These are phyloP conservation scores for Pelecanus crispus DNA, from an alignment of 2,113 vertebrate genomes.

Conservation along the genomic window DNA sequence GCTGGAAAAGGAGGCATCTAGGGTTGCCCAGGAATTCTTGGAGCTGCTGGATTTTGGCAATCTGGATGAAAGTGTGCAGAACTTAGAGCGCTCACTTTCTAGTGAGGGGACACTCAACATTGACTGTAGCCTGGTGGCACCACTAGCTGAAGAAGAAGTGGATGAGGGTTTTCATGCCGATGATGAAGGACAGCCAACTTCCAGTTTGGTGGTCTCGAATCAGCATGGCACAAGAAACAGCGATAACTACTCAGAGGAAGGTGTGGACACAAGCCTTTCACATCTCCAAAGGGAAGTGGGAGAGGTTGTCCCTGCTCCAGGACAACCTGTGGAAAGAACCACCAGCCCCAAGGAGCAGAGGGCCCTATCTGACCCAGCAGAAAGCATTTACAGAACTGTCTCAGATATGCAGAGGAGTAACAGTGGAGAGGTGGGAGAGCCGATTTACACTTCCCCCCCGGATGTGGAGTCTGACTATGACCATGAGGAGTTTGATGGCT, in stretches of 20 bases:
- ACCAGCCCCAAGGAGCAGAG: background rate
- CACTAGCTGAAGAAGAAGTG: constrained; percentile 82
- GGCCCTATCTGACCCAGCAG: background rate
- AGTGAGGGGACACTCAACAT: constrained; percentile 84
- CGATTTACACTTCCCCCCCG: constrained; percentile 78
- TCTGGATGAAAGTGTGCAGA: constrained; percentile 69
- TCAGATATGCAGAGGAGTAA: constrained; percentile 65
- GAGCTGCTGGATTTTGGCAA: constrained; percentile 87
- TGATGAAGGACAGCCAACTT: constrained; percentile 73
- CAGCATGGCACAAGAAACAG: background rate
- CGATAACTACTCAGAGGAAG: background rate
- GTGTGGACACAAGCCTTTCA: background rate
- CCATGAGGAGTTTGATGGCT: constrained; percentile 85
- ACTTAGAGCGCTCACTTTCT: constrained; percentile 77
- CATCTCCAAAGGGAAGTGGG: background rate
- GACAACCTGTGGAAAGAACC: background rate
- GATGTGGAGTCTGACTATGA: constrained; percentile 90
- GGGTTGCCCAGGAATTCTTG: constrained; percentile 86
- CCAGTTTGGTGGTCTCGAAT: constrained; percentile 55
- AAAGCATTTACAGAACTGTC: constrained; percentile 70
- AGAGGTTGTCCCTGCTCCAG: background rate
- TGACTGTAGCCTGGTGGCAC: constrained; percentile 74
- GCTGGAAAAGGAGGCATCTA: constrained; percentile 86
- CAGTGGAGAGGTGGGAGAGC: constrained; percentile 74
- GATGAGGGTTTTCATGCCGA: constrained; percentile 86